Evolutionary conservation across 2,113 vertebrate species (phyloP).

Genomic region (Cichladusa arquata): DNA sequence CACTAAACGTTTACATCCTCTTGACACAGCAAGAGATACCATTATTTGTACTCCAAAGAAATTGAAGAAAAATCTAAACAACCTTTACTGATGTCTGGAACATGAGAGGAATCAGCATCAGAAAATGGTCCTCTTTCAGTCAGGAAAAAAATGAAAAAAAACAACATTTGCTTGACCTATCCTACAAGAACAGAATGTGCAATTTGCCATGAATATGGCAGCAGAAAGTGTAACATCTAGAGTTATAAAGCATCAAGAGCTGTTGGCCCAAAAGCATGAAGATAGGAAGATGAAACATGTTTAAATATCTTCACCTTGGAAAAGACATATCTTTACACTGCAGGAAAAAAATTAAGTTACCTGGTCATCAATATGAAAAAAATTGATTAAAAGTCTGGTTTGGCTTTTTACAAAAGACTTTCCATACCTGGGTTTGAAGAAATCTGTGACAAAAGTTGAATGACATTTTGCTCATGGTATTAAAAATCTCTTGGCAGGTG

Average conservation of each 20-base stretch:
- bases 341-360: background rate
- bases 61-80: background rate
- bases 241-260: background rate
- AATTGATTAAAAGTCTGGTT: background rate
- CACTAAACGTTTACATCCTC: background rate
- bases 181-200: background rate
- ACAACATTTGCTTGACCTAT: background rate
- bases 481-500: background rate
- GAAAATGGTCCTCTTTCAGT: background rate
- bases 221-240: background rate
- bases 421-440: background rate
- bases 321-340: background rate
- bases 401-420: background rate
- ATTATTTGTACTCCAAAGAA: background rate
- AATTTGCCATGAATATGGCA: background rate
- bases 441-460: background rate
- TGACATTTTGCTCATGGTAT: background rate
- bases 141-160: background rate
- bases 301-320: background rate
- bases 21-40: background rate
- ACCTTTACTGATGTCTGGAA: background rate
- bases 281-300: background rate
- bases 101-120: background rate
- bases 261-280: background rate
- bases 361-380: background rate